phyloP scores from a whole-genome alignment of 2,888 invertebrate genomes.

The Lobophora halterata region DNA sequence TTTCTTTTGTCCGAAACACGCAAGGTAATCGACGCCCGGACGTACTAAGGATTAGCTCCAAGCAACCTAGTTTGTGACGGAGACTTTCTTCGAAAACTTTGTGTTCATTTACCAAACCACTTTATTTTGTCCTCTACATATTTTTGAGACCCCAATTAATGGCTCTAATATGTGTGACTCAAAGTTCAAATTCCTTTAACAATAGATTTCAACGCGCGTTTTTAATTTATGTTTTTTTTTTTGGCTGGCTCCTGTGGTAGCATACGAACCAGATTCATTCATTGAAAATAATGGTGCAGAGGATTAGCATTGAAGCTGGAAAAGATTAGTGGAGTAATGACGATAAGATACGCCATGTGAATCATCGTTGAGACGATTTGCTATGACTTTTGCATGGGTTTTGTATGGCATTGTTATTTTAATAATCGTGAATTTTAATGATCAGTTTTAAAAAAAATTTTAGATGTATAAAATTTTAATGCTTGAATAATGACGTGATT shows the following conservation, averaged over 20 bases:
- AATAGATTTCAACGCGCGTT: conserved; percentile 17
- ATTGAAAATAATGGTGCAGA: conserved; percentile 48
- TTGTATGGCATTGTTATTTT: conserved; percentile 28
- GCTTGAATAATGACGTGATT: no score
- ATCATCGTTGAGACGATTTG: conserved; percentile 31
- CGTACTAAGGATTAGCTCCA: conserved; percentile 42
- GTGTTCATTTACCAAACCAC: conserved; percentile 13
- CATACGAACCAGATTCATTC: conserved; percentile 40
- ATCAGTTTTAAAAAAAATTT: no score
- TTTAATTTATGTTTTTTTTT: conserved; percentile 2
- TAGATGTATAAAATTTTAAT: no score
- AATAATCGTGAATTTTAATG: no score
- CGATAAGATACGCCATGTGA: conserved; percentile 55
- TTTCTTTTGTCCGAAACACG: conserved; percentile 43
- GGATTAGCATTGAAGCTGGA: conserved; percentile 56
- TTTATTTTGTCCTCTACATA: background rate
- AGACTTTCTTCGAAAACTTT: conserved; percentile 41
- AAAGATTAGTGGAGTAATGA: conserved; percentile 62
- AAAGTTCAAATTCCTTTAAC: conserved; percentile 11
- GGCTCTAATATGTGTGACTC: no score
- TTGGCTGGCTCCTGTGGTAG: conserved; percentile 24
- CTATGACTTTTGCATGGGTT: conserved; percentile 45
- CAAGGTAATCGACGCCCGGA: conserved; percentile 75
- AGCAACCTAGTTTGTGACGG: conserved; percentile 38
- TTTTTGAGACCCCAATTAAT: no score